Base-by-base conservation (phyloP, 2,113 vertebrate genomes). In the Carassius carassius region DNA sequence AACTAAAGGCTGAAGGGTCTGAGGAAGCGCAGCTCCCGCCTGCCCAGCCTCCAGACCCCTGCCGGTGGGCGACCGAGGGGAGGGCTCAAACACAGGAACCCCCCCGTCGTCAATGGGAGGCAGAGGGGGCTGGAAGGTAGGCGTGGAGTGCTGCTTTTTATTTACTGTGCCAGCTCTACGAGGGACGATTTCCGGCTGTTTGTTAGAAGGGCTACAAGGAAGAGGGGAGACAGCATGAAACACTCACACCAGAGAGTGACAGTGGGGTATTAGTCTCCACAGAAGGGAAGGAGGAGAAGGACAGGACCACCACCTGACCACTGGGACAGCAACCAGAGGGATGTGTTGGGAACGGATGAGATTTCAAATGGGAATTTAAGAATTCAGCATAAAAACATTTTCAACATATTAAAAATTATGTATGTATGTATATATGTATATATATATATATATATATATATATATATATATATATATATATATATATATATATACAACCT, bases 131-230 rank as follows among this genome's bases (percentile, higher is more conserved):
- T 97, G 97, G 95, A 97, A 97, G 93, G 95, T 94, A 2, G 97
- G 97, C 85, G 96, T 95, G 89, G 93, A 92, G 92, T 96, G 96
- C 94, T 98, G 98, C 94, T 98, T 99, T 96, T 95, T 97, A 95
- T 87, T 96, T 92, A 97, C 87, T 92, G 96, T 95, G 95, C 91
- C 94, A 92, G 94, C 88, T 94, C 96, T 95, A 95, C 97, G 96
- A 58, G 95, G 93, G 69, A 92, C 87, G 84, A 95, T 93, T 86
- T 98, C 97, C 94, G 95, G 90, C 90, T 95, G 95, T 96, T 99
- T 99, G 94, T 95, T 95, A 96, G 95, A 93, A 92, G 95, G 90
- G 96, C 97, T 99, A 96, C 90, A 95, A 92, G 94, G 87, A 80
- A 87, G 89, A 87, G 92, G 89, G 92, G 92, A 91, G 89, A 93